These are phyloP conservation scores for Indicator maculatus DNA, from an alignment of 2,113 vertebrate genomes.

Conservation along the genomic window DNA sequence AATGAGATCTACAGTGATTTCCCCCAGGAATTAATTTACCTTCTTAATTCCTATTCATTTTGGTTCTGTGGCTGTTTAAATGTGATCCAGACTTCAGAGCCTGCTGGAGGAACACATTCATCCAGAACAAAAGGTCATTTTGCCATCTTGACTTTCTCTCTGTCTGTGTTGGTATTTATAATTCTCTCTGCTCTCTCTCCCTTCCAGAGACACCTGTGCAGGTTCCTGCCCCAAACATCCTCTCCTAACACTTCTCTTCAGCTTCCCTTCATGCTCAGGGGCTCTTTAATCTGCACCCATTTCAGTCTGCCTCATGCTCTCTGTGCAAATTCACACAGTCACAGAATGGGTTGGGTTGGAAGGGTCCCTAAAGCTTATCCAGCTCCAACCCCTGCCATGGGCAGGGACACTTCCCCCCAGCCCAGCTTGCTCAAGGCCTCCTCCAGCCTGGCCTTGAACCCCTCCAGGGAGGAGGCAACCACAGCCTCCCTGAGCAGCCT, in stretches of 20 bases:
- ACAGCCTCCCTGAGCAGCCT: too few species aligned
- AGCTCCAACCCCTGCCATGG: too few species aligned
- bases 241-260: neutral
- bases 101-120: slow-evolving; percentile 3
- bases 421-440: too few species aligned
- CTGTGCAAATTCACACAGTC: neutral
- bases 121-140: slow-evolving; percentile 60
- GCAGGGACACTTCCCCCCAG: too few species aligned
- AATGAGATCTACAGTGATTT: slow-evolving; percentile 83
- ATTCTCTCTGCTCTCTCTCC: slow-evolving; percentile 17
- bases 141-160: neutral
- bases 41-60: slow-evolving; percentile 78
- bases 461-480: too few species aligned
- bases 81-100: slow-evolving; percentile 55
- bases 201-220: neutral
- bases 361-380: too few species aligned
- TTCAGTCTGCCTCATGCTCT: neutral
- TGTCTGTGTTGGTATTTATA: slow-evolving; percentile 55
- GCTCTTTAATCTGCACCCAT: neutral
- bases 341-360: too few species aligned
- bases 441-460: too few species aligned
- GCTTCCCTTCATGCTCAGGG: neutral
- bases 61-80: slow-evolving; percentile 66
- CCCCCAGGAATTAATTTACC: slow-evolving; percentile 83
- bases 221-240: slow-evolving; percentile 31